Evolutionary conservation across 2,888 invertebrate species (phyloP).

Genomic region (Reticulitermes lucifugus): DNA sequence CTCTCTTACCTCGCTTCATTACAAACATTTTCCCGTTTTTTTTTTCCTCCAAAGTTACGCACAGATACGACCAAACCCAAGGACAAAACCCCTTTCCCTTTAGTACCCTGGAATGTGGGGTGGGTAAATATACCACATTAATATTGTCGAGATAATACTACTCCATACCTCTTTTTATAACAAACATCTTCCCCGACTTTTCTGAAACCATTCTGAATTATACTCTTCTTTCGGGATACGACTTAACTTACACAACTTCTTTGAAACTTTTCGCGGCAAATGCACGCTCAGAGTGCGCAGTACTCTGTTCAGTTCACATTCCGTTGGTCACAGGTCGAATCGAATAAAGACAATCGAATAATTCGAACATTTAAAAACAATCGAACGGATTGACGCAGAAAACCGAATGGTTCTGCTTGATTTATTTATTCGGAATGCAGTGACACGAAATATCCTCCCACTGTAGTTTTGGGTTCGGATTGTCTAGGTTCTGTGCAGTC

Average conservation of each 20-base stretch:
- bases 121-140: not conserved
- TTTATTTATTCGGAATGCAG: no score
- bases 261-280: not conserved
- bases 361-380: no score
- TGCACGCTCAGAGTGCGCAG: not conserved
- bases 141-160: conserved; percentile 3
- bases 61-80: not conserved
- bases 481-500: no score
- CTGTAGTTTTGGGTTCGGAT: no score
- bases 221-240: not conserved
- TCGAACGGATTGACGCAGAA: no score
- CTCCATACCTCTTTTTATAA: conserved; percentile 65
- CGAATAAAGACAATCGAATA: no score
- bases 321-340: no score
- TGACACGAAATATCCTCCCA: no score
- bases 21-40: not conserved
- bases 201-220: conserved; percentile 55
- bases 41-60: not conserved
- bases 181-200: conserved; percentile 63
- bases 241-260: not conserved
- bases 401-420: no score
- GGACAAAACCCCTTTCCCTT: not conserved
- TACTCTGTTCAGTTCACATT: not conserved
- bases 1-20: not conserved
- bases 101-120: not conserved